Evolutionary conservation across 1,140 invertebrate genomes (phyloP).

Genomic region (Myzus persicae): DNA sequence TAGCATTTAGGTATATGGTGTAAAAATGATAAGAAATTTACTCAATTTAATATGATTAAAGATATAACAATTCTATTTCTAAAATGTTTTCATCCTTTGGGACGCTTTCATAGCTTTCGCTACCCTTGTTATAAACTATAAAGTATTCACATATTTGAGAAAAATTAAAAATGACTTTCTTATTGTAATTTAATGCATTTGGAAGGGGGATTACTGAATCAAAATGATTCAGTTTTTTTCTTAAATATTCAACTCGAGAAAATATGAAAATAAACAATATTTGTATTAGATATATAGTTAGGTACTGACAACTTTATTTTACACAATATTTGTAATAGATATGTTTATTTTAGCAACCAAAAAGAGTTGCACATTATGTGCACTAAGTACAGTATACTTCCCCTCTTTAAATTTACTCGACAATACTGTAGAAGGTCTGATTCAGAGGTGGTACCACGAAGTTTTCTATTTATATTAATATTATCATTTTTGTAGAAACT

Average conservation of each 20-base stretch:
- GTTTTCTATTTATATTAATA: conserved; percentile 8
- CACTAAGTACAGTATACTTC: neutral
- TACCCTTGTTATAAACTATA: too few relatives aligned
- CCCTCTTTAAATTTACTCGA: neutral
- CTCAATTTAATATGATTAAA: too few relatives aligned
- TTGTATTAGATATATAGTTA: neutral
- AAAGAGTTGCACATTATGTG: neutral
- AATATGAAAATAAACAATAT: neutral
- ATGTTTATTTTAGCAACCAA: neutral
- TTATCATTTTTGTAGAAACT: conserved; percentile 20
- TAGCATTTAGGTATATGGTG: too few relatives aligned
- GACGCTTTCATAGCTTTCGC: too few relatives aligned
- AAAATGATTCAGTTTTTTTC: too few relatives aligned
- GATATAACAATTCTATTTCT: too few relatives aligned
- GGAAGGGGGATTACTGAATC: too few relatives aligned
- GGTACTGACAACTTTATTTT: neutral
- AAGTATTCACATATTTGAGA: too few relatives aligned
- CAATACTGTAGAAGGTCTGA: neutral
- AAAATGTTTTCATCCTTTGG: too few relatives aligned
- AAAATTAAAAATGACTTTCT: too few relatives aligned
- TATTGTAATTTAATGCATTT: too few relatives aligned
- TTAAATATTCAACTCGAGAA: neutral
- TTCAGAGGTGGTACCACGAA: neutral
- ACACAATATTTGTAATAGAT: neutral
- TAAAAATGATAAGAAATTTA: too few relatives aligned